Evolutionary conservation across 2,113 vertebrate genomes (phyloP).

Genomic region (Cyphomyrus plagiostoma): DNA sequence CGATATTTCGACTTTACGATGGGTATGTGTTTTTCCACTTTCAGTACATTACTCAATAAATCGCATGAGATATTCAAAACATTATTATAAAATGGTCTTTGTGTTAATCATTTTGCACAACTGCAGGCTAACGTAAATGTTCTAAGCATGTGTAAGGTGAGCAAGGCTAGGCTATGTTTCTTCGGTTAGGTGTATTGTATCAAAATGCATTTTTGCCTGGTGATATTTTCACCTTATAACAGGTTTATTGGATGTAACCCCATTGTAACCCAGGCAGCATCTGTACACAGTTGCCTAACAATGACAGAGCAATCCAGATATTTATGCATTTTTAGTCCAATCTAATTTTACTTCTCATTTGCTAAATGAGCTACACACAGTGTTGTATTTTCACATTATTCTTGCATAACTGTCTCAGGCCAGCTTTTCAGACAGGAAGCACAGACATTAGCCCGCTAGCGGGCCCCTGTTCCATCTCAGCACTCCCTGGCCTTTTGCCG

Average conservation of each 20-base stretch:
- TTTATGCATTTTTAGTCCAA: conserved; percentile 3
- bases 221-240: too few relatives aligned
- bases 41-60: not conserved
- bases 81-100: not conserved
- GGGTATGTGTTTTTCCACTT: not conserved
- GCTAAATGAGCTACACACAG: not conserved
- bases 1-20: not conserved
- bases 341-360: not conserved
- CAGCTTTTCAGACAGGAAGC: not conserved
- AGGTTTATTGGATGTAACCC: too few relatives aligned
- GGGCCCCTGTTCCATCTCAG: not conserved
- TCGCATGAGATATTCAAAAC: not conserved
- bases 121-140: not conserved
- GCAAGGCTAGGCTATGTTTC: not conserved
- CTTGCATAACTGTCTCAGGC: not conserved
- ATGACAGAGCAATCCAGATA: conserved; percentile 35
- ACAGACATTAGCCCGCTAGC: not conserved
- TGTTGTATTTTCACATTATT: not conserved
- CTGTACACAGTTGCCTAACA: conserved; percentile 6
- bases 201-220: not conserved
- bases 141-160: not conserved
- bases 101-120: not conserved
- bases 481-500: not conserved
- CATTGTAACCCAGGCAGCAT: not conserved
- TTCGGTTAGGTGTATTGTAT: not conserved